A percentile compares a stretch with the other conserved stretches of the same genome.
These are phyloP conservation scores for Scaptomyza flava DNA, from an alignment of 2,888 invertebrate species.

Conservation along the genomic window DNA sequence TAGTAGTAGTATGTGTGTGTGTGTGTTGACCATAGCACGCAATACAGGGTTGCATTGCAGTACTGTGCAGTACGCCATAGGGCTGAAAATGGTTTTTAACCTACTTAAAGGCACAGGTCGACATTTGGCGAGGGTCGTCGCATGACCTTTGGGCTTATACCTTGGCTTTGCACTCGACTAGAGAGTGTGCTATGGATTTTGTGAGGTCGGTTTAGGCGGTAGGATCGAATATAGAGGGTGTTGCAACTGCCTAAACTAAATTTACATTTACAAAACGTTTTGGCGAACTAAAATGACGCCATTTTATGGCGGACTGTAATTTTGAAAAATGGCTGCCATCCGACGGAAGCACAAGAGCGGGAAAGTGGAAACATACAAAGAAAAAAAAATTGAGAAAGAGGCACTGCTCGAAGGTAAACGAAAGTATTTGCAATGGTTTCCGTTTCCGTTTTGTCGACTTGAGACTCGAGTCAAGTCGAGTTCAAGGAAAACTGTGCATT, in stretches of 20 bases:
- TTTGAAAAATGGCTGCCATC: conserved; percentile 46
- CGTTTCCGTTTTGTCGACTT: conserved; percentile 56
- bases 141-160: conserved; percentile 70
- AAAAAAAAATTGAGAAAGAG: background rate
- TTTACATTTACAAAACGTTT: conserved; percentile 38
- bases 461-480: conserved; percentile 23
- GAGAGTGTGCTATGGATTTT: background rate
- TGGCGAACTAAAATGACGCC: conserved; percentile 33
- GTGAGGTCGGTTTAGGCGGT: background rate
- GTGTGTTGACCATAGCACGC: conserved; percentile 40
- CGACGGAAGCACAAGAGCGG: background rate
- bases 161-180: conserved; percentile 29
- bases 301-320: conserved; percentile 39
- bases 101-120: conserved; percentile 74
- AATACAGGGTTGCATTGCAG: conserved; percentile 53
- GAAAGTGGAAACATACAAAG: background rate
- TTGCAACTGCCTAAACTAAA: conserved; percentile 27
- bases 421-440: conserved; percentile 64
- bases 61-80: conserved; percentile 45
- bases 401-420: conserved; percentile 47
- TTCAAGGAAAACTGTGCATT: conserved; percentile 62
- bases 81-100: conserved; percentile 71
- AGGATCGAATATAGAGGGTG: background rate
- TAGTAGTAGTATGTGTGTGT: background rate
- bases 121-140: conserved; percentile 75